phyloP scores from a whole-genome alignment of 2,888 invertebrate species.

The Pseudoips prasinana region DNA sequence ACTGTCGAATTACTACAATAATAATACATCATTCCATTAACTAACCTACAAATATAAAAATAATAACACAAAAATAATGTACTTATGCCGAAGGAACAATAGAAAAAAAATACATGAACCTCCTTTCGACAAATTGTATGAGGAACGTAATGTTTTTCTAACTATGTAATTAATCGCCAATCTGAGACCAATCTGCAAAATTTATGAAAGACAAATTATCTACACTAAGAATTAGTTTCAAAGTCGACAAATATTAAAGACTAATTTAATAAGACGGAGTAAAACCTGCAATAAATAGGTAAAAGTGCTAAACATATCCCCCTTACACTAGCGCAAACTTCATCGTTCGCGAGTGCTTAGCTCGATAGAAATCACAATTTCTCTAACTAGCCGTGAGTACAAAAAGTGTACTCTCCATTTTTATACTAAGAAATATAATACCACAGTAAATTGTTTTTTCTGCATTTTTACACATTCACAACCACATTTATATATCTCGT shows the following conservation, averaged over 20 bases:
- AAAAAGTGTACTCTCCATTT: slow-evolving; percentile 48
- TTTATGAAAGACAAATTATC: background rate
- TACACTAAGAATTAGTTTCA: slow-evolving; percentile 24
- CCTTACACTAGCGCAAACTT: slow-evolving; percentile 38
- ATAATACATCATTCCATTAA: too few relatives aligned
- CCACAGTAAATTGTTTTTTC: slow-evolving; percentile 33
- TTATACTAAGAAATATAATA: slow-evolving; percentile 46
- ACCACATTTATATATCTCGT: slow-evolving; percentile 48
- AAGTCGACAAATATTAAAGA: slow-evolving; percentile 17
- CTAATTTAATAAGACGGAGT: slow-evolving; percentile 48
- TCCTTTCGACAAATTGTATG: too few relatives aligned
- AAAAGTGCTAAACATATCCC: slow-evolving; percentile 29
- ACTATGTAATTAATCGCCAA: too few relatives aligned
- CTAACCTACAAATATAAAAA: background rate
- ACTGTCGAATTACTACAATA: too few relatives aligned
- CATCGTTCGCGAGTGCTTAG: slow-evolving; percentile 42
- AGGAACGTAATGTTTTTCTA: too few relatives aligned
- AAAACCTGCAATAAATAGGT: slow-evolving; percentile 46
- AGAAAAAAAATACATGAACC: background rate
- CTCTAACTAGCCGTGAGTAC: slow-evolving; percentile 55
- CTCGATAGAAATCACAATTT: slow-evolving; percentile 48
- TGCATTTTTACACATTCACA: slow-evolving; percentile 54
- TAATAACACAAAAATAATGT: slow-evolving; percentile 18
- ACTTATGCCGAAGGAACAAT: slow-evolving; percentile 6
- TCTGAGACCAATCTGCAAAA: too few relatives aligned